Percentiles rank a stretch among this genome's conserved stretches.
phyloP scores from a whole-genome alignment of 2,888 invertebrate species.

The Parnassius glacialis region DNA sequence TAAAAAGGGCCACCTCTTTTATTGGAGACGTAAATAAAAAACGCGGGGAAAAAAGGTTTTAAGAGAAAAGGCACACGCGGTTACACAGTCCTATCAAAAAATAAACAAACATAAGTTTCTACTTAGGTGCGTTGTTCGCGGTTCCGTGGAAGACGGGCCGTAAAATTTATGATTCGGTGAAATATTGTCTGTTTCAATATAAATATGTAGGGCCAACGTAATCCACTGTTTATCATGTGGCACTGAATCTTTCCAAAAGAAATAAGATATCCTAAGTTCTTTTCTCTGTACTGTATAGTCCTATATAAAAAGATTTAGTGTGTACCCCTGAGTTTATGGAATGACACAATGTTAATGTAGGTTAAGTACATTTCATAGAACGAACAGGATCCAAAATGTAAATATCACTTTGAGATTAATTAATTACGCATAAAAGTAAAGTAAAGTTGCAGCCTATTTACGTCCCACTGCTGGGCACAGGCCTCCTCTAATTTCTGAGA shows the following conservation, averaged over 20 bases:
- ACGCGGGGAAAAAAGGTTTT: slow-evolving; percentile 49
- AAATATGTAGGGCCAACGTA: slow-evolving; percentile 34
- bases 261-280: slow-evolving; percentile 26
- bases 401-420: too few species aligned
- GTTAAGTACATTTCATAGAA: not conserved
- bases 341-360: too few species aligned
- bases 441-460: too few species aligned
- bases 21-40: slow-evolving; percentile 66
- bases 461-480: too few species aligned
- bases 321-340: not conserved
- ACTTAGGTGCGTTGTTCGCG: slow-evolving; percentile 67
- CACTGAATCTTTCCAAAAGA: slow-evolving; percentile 28
- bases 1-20: slow-evolving; percentile 66
- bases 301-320: slow-evolving; percentile 3
- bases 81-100: slow-evolving; percentile 78
- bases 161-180: slow-evolving; percentile 77
- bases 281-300: slow-evolving; percentile 16
- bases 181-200: slow-evolving; percentile 47
- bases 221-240: slow-evolving; percentile 37
- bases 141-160: slow-evolving; percentile 67
- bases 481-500: too few species aligned
- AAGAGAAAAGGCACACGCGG: slow-evolving; percentile 69
- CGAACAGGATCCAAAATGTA: not conserved
- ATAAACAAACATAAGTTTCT: slow-evolving; percentile 74
- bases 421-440: too few species aligned